phyloP scores from a whole-genome alignment of 2,888 invertebrate genomes.

The Antitype chi region DNA sequence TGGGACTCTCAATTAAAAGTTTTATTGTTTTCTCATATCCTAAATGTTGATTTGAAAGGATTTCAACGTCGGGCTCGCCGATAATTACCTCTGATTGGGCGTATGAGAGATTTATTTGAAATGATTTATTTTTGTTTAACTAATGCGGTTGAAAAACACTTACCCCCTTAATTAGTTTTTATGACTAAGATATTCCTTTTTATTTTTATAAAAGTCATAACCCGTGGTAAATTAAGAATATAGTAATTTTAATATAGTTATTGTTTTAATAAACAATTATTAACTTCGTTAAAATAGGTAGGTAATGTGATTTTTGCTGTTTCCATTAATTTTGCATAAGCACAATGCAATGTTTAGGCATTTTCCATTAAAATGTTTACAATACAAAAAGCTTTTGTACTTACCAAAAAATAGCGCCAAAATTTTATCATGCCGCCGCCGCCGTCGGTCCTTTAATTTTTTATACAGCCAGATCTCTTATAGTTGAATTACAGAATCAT shows the following conservation, averaged over 20 bases:
- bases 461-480: neutral
- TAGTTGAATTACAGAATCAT: neutral
- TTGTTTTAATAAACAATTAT: neutral
- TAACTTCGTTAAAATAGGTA: neutral
- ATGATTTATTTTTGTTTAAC: neutral
- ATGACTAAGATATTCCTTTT: neutral
- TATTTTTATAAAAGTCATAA: slow-evolving; percentile 1
- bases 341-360: neutral
- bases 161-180: neutral
- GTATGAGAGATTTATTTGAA: neutral
- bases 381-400: neutral
- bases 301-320: neutral
- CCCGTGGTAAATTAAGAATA: neutral
- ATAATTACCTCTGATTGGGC: slow-evolving; percentile 29
- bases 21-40: slow-evolving; percentile 18
- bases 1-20: slow-evolving; percentile 8
- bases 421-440: too few relatives aligned
- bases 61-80: neutral
- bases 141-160: neutral
- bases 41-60: slow-evolving; percentile 16
- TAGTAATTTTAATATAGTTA: too few relatives aligned
- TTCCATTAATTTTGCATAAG: neutral
- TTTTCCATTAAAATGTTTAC: neutral
- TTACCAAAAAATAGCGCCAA: neutral
- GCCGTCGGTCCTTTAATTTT: neutral